Evolutionary conservation across 2,113 vertebrate genomes (phyloP).

Genomic region (Lethenteron camtschaticum): DNA sequence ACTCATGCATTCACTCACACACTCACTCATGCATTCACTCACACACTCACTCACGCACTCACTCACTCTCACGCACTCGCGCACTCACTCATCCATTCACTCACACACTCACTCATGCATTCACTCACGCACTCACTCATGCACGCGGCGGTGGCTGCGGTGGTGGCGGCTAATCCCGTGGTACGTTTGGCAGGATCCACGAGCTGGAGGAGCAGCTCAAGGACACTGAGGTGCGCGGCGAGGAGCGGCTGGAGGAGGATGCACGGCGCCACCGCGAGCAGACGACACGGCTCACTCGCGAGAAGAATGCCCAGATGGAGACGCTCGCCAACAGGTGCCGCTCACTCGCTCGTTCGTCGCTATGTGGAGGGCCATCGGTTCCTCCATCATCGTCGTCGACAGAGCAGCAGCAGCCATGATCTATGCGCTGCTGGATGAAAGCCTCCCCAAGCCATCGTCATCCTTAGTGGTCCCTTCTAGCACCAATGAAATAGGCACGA

Average conservation of each 20-base stretch:
- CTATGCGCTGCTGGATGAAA: too few species aligned
- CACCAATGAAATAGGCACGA: neutral
- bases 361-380: neutral
- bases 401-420: too few species aligned
- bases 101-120: too few species aligned
- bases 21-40: too few species aligned
- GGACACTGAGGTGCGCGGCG: conserved; percentile 62
- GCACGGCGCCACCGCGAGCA: conserved; percentile 51
- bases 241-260: conserved; percentile 46
- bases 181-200: conserved; percentile 35
- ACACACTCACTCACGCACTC: too few species aligned
- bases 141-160: neutral
- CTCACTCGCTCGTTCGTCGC: too few species aligned
- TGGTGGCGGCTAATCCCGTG: neutral
- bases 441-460: too few species aligned
- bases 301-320: conserved; percentile 59
- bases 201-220: conserved; percentile 83
- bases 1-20: too few species aligned
- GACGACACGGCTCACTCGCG: conserved; percentile 54
- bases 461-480: neutral
- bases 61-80: too few species aligned
- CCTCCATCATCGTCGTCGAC: neutral
- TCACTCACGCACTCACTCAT: too few species aligned
- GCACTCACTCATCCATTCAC: too few species aligned
- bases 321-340: conserved; percentile 50